Evolutionary conservation across 1,140 invertebrate genomes (phyloP), one percentile per base, ranked within the genome.

Genomic region (Muscidifurax raptorellus): DNA sequence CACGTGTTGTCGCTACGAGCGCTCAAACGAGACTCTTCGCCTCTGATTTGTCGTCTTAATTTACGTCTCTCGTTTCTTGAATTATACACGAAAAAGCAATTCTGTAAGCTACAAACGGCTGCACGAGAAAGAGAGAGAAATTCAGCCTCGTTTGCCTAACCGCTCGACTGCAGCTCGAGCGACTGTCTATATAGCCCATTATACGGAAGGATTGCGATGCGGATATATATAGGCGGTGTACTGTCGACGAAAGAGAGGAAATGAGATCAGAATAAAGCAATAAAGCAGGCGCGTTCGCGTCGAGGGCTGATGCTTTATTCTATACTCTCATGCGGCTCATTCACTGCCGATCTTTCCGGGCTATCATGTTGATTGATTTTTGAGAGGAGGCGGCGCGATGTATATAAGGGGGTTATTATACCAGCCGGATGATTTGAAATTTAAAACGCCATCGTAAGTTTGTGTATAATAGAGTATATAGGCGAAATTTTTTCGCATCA

Each of bases 21-120:
- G n/a, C n/a, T n/a, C n/a, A n/a, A n/a, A n/a, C n/a, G n/a, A n/a
- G n/a, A n/a, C n/a, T n/a, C n/a, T 28, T 18, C 25, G 44, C 9
- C 15, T 74, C 64, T 79, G 85, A 86, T 87, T 86, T 85, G 32
- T 80, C 83, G 18, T 80, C 71, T 84, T 84, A 64, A 84, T 80
- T 84, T 80, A 77, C 77, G 83, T 75, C 27, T 74, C 52, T 25
- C 72, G 79, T 22, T 78, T 72, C 77, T 80, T 75, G 71, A 83
- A 82, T 77, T 75, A 83, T 80, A 71, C 79, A 28, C 40, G 75
- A 82, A 81, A 83, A 85, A 85, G 85, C 72, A 83, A 86, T 74
- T 74, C 64, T 30, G 66, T 67, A 13, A 52, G 25, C 15, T 59
- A 40, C 36, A 80, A 3, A 28, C 36, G 47, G 52, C 13, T n/a